phyloP scores from a whole-genome alignment of 2,888 invertebrate species.

The Polyommatus iphigenia region DNA sequence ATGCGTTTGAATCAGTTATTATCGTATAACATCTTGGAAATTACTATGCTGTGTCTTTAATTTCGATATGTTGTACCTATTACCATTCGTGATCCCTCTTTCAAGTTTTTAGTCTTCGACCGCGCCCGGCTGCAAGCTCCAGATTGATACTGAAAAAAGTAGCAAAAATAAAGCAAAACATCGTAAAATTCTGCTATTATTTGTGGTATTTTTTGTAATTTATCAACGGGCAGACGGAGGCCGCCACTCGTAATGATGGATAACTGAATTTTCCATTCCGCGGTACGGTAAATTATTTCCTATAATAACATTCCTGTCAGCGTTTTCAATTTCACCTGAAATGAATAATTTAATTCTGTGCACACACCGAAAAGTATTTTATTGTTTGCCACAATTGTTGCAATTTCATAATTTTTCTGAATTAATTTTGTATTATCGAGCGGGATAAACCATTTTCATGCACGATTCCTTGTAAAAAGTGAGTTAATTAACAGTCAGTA shows the following conservation, averaged over 20 bases:
- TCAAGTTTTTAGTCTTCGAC: neutral
- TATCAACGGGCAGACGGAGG: constrained; percentile 19
- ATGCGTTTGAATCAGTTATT: no score
- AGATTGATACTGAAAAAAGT: neutral
- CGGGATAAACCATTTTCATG: neutral
- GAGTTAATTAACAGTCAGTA: no score
- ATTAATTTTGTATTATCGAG: neutral
- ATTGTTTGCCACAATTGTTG: constrained; percentile 19
- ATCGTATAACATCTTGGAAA: no score
- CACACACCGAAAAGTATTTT: constrained; percentile 25
- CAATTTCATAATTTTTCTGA: neutral
- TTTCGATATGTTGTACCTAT: no score
- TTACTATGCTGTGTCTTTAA: no score
- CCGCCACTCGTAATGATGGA: constrained; percentile 32
- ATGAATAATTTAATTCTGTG: constrained; percentile 32
- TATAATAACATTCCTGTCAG: constrained; percentile 33
- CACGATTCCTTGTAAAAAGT: no score
- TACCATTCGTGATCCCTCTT: neutral
- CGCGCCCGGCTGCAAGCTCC: neutral
- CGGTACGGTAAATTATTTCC: constrained; percentile 34
- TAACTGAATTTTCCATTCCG: constrained; percentile 34
- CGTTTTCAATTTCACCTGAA: constrained; percentile 30
- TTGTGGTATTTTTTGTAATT: constrained; percentile 28
- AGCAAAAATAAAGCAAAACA: constrained; percentile 7
- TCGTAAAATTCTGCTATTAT: neutral